Conservation (phyloP, 1,140 invertebrate genomes). For the Anastrepha obliqua region DNA sequence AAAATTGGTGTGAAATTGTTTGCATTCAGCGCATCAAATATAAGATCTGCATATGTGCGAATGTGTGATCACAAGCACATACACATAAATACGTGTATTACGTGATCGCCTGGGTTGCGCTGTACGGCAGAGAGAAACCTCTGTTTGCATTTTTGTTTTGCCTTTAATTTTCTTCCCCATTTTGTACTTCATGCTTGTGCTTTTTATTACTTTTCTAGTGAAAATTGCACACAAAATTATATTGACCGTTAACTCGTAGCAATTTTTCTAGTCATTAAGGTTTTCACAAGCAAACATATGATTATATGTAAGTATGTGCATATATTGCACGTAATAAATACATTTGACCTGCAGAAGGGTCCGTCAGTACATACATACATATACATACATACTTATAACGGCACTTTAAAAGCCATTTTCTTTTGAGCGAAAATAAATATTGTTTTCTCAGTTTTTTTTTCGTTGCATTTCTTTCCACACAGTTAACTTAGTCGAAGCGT, state of each 20-base stretch:
- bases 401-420: background rate
- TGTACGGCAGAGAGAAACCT: no score
- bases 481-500: background rate
- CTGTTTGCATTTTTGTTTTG: no score
- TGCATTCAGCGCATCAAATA: background rate
- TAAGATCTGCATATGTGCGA: background rate
- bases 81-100: background rate
- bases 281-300: background rate
- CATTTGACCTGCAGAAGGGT: background rate
- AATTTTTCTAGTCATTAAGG: background rate
- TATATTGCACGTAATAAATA: background rate
- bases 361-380: background rate
- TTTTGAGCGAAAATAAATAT: background rate
- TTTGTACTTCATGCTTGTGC: background rate
- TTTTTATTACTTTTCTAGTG: background rate
- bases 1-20: background rate
- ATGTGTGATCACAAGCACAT: background rate
- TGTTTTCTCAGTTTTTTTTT: background rate
- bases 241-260: background rate
- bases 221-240: constrained; percentile 22
- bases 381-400: background rate
- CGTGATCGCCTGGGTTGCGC: no score
- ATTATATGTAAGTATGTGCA: background rate
- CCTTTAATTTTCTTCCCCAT: background rate
- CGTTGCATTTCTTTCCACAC: background rate